phyloP scores from a whole-genome alignment of 2,888 invertebrate species.

The Steinernema carpocapsae region DNA sequence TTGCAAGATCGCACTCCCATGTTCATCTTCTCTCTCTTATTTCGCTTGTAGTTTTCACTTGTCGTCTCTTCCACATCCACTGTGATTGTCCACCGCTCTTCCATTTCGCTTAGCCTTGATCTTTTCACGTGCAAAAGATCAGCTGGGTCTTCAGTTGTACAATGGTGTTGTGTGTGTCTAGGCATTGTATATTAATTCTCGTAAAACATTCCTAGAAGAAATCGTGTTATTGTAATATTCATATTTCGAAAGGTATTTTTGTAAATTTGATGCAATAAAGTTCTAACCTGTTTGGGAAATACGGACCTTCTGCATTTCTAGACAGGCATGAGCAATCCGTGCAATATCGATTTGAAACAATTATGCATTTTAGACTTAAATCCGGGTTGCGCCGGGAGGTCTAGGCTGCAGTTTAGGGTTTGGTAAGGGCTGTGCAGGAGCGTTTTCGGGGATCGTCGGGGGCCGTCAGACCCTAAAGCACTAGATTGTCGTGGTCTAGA shows the following conservation, averaged over 20 bases:
- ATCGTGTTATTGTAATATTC: no score
- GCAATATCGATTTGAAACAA: no score
- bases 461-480: no score
- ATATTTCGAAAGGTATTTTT: conserved; percentile 4
- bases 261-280: conserved; percentile 33
- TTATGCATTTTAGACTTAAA: no score
- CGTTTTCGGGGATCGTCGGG: no score
- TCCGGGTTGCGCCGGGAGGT: no score
- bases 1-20: neutral
- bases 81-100: conserved; percentile 12
- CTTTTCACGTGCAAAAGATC: conserved; percentile 21
- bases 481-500: no score
- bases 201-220: conserved; percentile 26
- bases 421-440: no score
- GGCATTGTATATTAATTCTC: conserved; percentile 30
- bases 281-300: neutral
- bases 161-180: conserved; percentile 22
- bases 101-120: conserved; percentile 24
- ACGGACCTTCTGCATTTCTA: no score
- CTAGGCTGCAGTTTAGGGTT: no score
- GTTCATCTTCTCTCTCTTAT: no score
- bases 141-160: conserved; percentile 25
- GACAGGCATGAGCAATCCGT: no score
- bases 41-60: conserved; percentile 33
- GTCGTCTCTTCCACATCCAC: conserved; percentile 13